Conservation (phyloP, 2,113 vertebrate species). For the Dasyprocta punctata region DNA sequence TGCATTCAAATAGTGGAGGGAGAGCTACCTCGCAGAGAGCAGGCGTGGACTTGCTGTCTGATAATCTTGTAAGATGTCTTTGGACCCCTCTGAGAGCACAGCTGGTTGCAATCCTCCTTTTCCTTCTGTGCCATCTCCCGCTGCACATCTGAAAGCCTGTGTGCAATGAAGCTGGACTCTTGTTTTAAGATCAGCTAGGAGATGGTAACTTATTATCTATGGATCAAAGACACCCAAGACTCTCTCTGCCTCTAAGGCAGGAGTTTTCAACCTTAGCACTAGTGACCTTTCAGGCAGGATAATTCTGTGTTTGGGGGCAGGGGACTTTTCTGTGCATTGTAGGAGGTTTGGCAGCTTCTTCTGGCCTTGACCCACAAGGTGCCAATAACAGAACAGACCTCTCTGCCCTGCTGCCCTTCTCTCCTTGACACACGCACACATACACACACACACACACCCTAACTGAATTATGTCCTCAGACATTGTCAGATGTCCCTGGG, state of each 20-base stretch:
- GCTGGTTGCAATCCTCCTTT: neutral
- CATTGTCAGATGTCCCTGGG: neutral
- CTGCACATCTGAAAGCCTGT: neutral
- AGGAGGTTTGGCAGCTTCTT: neutral
- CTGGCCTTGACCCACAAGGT: neutral
- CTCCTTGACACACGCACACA: no score
- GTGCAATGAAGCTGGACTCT: neutral
- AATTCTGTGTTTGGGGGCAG: neutral
- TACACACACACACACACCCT: neutral
- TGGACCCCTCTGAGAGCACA: neutral
- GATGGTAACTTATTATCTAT: neutral
- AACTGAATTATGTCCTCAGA: neutral
- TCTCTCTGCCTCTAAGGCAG: neutral
- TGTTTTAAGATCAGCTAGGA: neutral
- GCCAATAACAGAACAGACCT: neutral
- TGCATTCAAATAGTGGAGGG: neutral
- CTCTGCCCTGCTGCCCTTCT: no score
- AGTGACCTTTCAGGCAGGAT: neutral
- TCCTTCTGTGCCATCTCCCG: neutral
- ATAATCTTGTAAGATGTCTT: neutral
- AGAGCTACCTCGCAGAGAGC: neutral
- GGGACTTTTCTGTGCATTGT: neutral
- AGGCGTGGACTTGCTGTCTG: neutral
- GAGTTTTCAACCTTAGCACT: neutral
- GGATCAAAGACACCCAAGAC: slow-evolving; percentile 28